Conservation (phyloP, 2,888 invertebrate genomes). For the Cryptops parisi region DNA sequence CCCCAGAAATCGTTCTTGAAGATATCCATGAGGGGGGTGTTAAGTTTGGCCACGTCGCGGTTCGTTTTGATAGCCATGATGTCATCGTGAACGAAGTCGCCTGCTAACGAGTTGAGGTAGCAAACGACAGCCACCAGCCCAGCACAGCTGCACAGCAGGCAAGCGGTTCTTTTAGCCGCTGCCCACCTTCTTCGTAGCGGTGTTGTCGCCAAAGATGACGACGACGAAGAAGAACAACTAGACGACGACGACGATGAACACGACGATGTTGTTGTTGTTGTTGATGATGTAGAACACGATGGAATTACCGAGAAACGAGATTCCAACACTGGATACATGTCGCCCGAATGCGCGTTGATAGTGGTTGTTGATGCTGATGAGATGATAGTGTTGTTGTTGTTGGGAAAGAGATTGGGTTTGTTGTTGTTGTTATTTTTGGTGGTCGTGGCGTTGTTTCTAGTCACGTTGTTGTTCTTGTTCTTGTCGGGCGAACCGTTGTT, state of each 20-base stretch:
- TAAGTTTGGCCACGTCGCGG: conserved; percentile 46
- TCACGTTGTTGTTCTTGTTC: neutral
- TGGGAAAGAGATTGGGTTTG: neutral
- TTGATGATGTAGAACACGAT: too few relatives aligned
- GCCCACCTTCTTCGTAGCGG: neutral
- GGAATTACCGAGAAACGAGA: too few relatives aligned
- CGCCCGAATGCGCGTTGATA: too few relatives aligned
- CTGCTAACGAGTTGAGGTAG: conserved; percentile 56
- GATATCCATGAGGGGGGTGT: conserved; percentile 43
- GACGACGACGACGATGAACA: neutral
- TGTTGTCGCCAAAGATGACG: conserved; percentile 4
- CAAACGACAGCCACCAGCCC: conserved; percentile 43
- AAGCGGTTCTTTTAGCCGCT: too few relatives aligned
- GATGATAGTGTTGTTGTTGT: neutral
- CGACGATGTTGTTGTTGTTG: neutral
- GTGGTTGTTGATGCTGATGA: too few relatives aligned
- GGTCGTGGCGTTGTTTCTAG: too few relatives aligned
- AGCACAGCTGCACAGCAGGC: neutral
- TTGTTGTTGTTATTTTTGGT: neutral
- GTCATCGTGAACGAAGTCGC: conserved; percentile 80
- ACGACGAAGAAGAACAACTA: conserved; percentile 8
- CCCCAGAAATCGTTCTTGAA: conserved; percentile 79
- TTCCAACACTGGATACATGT: too few relatives aligned
- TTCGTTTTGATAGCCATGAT: conserved; percentile 68
- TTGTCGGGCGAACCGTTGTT: neutral